Conservation (phyloP, 1,140 invertebrate genomes). For the Drosophila nannoptera region DNA sequence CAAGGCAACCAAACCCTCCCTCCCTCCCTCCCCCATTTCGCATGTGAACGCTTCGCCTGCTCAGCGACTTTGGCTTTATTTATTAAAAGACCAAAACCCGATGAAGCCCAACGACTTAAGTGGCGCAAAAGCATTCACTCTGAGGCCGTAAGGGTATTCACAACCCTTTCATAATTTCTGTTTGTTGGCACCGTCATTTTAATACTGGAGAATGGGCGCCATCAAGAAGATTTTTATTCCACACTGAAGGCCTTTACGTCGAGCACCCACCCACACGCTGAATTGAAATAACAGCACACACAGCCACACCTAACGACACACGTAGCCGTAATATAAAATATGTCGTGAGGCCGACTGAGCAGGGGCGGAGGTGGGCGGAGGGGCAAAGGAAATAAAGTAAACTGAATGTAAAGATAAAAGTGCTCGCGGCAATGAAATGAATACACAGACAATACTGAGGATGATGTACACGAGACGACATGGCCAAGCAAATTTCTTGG, state of each 20-base stretch:
- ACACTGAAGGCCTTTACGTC: constrained; percentile 17
- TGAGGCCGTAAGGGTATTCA: constrained; percentile 40
- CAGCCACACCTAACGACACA: constrained; percentile 23
- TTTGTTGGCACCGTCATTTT: constrained; percentile 38
- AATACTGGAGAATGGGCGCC: constrained; percentile 16
- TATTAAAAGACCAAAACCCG: constrained; percentile 69
- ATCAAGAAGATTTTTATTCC: constrained; percentile 14
- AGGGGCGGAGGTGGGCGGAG: not conserved
- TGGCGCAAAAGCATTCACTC: constrained; percentile 56
- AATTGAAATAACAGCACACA: not conserved
- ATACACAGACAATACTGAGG: constrained; percentile 67
- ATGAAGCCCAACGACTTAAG: constrained; percentile 71
- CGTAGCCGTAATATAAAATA: constrained; percentile 58
- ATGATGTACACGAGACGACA: constrained; percentile 10
- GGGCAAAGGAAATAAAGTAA: constrained; percentile 66
- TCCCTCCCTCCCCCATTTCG: not conserved
- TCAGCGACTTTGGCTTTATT: constrained; percentile 57
- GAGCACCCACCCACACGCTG: constrained; percentile 1
- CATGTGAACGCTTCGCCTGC: constrained; percentile 20
- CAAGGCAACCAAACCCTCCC: not conserved
- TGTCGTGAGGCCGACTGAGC: constrained; percentile 1
- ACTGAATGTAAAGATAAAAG: constrained; percentile 71
- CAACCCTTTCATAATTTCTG: constrained; percentile 62
- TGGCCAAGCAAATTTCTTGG: constrained; percentile 26
- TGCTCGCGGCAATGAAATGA: constrained; percentile 52